Conservation (phyloP, 1,140 invertebrate genomes). For the Liolophura sinensis region DNA sequence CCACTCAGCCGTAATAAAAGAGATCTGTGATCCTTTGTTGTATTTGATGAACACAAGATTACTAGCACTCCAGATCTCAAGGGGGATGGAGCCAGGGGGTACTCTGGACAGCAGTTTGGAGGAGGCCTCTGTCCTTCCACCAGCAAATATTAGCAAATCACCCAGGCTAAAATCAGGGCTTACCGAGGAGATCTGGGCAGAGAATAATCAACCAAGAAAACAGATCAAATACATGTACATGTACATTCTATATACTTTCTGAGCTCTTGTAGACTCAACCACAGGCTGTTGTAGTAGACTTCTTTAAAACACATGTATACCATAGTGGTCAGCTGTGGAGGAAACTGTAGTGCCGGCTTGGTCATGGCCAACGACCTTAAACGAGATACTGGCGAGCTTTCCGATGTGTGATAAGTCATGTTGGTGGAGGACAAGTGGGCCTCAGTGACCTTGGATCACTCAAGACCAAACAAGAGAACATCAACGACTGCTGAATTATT, state of each 20-base stretch:
- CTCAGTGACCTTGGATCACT: too few species aligned
- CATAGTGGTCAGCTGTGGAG: too few species aligned
- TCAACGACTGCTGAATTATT: too few species aligned
- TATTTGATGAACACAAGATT: slow-evolving; percentile 99
- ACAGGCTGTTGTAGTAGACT: background rate
- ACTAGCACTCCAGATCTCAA: slow-evolving; percentile 85
- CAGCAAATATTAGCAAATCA: slow-evolving; percentile 92
- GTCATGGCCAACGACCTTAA: too few species aligned
- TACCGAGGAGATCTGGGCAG: slow-evolving; percentile 89
- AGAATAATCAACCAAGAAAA: slow-evolving; percentile 4
- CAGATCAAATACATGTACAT: too few species aligned
- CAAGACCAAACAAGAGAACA: too few species aligned
- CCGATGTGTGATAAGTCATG: too few species aligned
- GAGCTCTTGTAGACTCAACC: background rate
- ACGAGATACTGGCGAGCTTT: too few species aligned
- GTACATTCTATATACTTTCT: background rate
- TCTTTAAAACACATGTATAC: background rate
- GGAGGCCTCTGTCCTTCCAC: slow-evolving; percentile 92
- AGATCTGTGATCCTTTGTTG: slow-evolving; percentile 75
- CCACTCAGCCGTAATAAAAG: background rate
- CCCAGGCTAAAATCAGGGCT: slow-evolving; percentile 96
- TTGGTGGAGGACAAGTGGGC: too few species aligned
- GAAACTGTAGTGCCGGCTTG: too few species aligned
- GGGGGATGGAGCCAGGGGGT: slow-evolving; percentile 75
- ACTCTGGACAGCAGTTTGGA: slow-evolving; percentile 89